Conservation (phyloP, 2,113 vertebrate species). For the Cyprinodon tularosa region DNA sequence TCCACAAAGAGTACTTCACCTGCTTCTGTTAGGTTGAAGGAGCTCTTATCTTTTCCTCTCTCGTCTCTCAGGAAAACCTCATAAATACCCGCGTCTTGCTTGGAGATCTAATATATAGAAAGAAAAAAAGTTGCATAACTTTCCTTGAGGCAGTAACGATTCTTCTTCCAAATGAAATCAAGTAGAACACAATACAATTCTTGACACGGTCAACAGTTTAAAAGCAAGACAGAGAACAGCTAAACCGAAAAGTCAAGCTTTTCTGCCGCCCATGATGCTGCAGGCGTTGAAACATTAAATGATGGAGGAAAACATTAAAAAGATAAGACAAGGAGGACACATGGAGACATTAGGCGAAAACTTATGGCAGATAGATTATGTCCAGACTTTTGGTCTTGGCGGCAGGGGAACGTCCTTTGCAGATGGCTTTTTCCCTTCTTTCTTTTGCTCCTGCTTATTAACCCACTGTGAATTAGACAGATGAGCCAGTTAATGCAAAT, state of each 20-base stretch:
- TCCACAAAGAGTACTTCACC: conserved; percentile 73
- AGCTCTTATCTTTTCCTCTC: conserved; percentile 91
- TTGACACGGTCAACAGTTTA: conserved; percentile 37
- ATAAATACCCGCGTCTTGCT: conserved; percentile 90
- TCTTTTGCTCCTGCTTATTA: conserved; percentile 76
- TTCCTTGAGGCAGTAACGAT: background rate
- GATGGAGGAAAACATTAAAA: conserved; percentile 40
- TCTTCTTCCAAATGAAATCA: conserved; percentile 25
- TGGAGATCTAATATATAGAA: conserved; percentile 85
- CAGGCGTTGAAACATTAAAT: conserved; percentile 58
- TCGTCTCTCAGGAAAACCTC: conserved; percentile 91
- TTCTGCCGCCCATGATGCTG: conserved; percentile 73
- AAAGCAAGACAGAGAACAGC: conserved; percentile 49
- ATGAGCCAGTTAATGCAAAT: conserved; percentile 72
- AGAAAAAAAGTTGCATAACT: conserved; percentile 30
- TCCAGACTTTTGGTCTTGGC: conserved; percentile 80
- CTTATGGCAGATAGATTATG: conserved; percentile 72
- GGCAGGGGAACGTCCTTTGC: conserved; percentile 55
- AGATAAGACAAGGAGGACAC: conserved; percentile 46
- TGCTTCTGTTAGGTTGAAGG: conserved; percentile 86
- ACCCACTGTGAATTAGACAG: conserved; percentile 80
- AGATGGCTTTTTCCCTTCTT: conserved; percentile 66
- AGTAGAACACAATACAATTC: conserved; percentile 15
- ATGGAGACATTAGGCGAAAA: conserved; percentile 57
- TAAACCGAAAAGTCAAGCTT: conserved; percentile 76